Conservation (phyloP, 2,113 vertebrate species). For the Lasiurus cinereus region DNA sequence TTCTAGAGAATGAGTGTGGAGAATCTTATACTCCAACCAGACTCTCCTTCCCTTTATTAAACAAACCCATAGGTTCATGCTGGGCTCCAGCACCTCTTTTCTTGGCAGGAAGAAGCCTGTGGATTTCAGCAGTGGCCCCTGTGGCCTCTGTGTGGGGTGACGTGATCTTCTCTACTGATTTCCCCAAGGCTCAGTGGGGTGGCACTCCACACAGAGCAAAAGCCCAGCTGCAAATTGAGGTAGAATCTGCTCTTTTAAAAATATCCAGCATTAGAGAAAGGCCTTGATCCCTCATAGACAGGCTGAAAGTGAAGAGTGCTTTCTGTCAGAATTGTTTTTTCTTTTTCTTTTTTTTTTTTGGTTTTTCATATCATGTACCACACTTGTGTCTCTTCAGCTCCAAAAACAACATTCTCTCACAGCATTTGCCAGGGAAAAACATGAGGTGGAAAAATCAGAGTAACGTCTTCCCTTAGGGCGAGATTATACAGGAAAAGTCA, state of each 20-base stretch:
- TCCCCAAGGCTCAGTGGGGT: not conserved
- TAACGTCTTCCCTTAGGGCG: constrained; percentile 70
- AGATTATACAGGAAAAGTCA: constrained; percentile 73
- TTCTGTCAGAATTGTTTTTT: not conserved
- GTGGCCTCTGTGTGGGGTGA: not conserved
- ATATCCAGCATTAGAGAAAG: not conserved
- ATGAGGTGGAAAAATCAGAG: constrained; percentile 77
- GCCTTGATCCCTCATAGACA: not conserved
- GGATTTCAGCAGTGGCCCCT: not conserved
- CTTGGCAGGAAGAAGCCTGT: not conserved
- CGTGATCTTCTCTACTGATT: not conserved
- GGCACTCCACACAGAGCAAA: not conserved
- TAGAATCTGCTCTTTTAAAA: not conserved
- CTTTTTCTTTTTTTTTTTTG: not conserved
- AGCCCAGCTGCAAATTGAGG: not conserved
- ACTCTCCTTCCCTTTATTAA: constrained; percentile 23
- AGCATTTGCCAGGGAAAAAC: constrained; percentile 63
- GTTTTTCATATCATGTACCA: constrained; percentile 50
- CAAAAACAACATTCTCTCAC: constrained; percentile 72
- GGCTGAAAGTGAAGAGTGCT: constrained; percentile 45
- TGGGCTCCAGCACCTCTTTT: not conserved
- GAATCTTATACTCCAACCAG: not conserved
- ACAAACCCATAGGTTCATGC: not conserved
- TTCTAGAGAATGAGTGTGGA: constrained; percentile 19
- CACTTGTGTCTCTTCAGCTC: constrained; percentile 48